Evolutionary conservation across 2,113 vertebrate species (phyloP).

Genomic region (Chionomys nivalis): DNA sequence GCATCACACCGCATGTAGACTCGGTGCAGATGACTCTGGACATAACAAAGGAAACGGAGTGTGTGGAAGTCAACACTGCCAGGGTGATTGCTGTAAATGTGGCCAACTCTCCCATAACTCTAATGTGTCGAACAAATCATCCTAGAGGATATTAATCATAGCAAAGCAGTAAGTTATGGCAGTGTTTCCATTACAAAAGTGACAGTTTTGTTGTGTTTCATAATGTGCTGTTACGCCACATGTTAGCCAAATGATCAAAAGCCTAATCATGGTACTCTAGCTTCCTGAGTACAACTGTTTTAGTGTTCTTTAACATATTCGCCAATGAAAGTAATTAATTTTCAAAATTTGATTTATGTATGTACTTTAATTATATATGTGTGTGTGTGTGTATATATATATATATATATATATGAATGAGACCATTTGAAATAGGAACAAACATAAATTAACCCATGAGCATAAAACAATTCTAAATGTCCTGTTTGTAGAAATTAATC

Average conservation of each 20-base stretch:
- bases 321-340: slow-evolving; percentile 38
- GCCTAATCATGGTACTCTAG: neutral
- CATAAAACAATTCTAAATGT: slow-evolving; percentile 39
- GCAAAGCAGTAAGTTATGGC: slow-evolving; percentile 33
- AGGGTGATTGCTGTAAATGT: neutral
- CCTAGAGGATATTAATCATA: slow-evolving; percentile 63
- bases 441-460: neutral
- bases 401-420: neutral
- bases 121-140: slow-evolving; percentile 55
- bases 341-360: slow-evolving; percentile 43
- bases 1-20: slow-evolving; percentile 9
- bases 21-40: neutral
- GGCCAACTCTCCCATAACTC: slow-evolving; percentile 20
- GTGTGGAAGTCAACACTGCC: slow-evolving; percentile 2
- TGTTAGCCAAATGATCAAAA: slow-evolving; percentile 54
- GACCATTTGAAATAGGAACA: neutral
- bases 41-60: neutral
- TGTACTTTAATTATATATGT: too few species aligned
- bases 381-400: too few species aligned
- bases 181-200: slow-evolving; percentile 61
- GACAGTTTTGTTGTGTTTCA: neutral
- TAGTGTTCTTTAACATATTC: neutral
- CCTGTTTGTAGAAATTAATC: slow-evolving; percentile 37
- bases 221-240: neutral
- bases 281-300: slow-evolving; percentile 40